Base-by-base conservation (phyloP, 2,888 invertebrate genomes). In the Hermodice carunculata region DNA sequence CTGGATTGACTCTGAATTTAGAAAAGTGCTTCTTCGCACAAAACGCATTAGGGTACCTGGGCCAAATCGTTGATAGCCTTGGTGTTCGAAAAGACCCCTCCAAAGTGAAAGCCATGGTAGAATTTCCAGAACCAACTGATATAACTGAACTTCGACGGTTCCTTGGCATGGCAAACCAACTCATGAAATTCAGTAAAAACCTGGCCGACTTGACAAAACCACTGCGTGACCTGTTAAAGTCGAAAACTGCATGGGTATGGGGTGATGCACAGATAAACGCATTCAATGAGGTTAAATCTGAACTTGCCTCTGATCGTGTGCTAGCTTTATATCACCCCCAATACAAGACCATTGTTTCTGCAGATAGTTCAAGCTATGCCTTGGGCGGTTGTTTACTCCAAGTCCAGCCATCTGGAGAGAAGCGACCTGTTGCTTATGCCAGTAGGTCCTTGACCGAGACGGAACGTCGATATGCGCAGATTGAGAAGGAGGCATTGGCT, bases 341-440 rank as follows among this genome's bases (percentile, higher is more conserved):
- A 3, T 63, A 72, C 22, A 43, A 57, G 1, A 72, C 69, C 0
- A 49, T 64, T 1, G 53, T 81, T 0, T 70, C 73, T 17, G 79
- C 84, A 3, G 84, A 86, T 73, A 76, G 81, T 0, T 79, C 79
- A 3, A 69, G 71, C 3, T 76, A 73, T 51, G 84, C 82, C 6
- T 31, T 85, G n/a, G 84, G 81, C 1, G 79, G 76, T 1, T 79
- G 76, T 0, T 65, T 61, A 8, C 48, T 51, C n/a, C 65, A 65
- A 46, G 34, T 17, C 2, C 1, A 61, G 17, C 64, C 67, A 4
- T 60, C 70, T n/a, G 66, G 66, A 5, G 24, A 52, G 14, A 63
- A 75, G 63, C 73, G 79, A 54, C 77, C 82, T 19, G 78, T 86
- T 8, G 78, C 78, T 2, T 86, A 81, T 67, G 80, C 78, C 0